Base-by-base conservation (phyloP, 2,888 invertebrate genomes). In the Tetranychus truncatus region DNA sequence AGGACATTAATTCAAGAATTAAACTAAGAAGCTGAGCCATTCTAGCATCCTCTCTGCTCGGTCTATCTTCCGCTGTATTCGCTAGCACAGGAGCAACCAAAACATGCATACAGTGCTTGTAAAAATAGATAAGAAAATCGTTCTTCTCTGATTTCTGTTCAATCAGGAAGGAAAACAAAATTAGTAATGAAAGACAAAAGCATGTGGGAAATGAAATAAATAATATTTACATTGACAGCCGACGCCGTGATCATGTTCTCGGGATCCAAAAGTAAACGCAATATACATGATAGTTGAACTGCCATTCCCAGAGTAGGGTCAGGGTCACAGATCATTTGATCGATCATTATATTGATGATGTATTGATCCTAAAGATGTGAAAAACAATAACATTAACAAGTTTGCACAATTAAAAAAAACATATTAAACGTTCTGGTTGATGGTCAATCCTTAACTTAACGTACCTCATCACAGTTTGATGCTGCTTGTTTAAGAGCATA, bases 271-370 rank as follows among this genome's bases (percentile, higher is more conserved):
- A 97, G 86, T 80, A 95, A 88, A 81, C 94, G 88, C 66, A 97
- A 85, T 75, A 97, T 93, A 76, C 95, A 93, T 87, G 94, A 93
- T 78, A 99, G 86, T 85, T 96, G 96, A 79, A 96, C 93, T 76
- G 97, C 97, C 80, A 95, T 94, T 77, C 96, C 96, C 79, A 99
- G 85, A 85, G 99, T 99, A 76, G 95, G 92, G 84, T 99, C 99
- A 77, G 89, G 88, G 84, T 99, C 99, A 81, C 91, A 90, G 78
- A 97, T 89, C 89, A 99, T 92, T 87, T 99, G 96, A 84, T 95
- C 92, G 84, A 99, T 95, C 81, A 99, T 91, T 82, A 96, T 91
- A 83, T 99, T 99, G 78, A 89, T 84, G 69, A 88, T 82, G 80
- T 94, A 85, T 82, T 95, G 92, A 82, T 96, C 95, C 91, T 95